Evolutionary conservation across 2,113 vertebrate species (phyloP).

Genomic region (Pagrus major): DNA sequence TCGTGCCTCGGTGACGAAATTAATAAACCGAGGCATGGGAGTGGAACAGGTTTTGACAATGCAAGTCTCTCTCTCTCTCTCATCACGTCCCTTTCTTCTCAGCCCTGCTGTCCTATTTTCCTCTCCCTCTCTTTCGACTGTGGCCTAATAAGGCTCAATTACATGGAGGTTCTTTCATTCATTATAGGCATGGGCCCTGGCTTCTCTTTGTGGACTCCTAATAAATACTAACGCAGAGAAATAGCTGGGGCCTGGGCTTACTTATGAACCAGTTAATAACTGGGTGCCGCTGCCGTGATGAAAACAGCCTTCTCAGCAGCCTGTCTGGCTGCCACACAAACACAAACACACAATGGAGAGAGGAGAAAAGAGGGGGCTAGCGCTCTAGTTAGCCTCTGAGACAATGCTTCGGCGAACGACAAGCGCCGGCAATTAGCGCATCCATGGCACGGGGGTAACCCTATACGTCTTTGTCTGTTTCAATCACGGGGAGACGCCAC

Average conservation of each 20-base stretch:
- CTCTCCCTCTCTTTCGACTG: slow-evolving; percentile 74
- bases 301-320: slow-evolving; percentile 91
- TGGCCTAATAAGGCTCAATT: slow-evolving; percentile 93
- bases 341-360: slow-evolving; percentile 86
- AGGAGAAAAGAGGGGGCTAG: slow-evolving; percentile 80
- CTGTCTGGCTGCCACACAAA: slow-evolving; percentile 87
- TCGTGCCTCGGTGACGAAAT: slow-evolving; percentile 80
- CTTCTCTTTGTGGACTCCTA: slow-evolving; percentile 90
- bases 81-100: slow-evolving; percentile 75
- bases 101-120: slow-evolving; percentile 71
- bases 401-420: slow-evolving; percentile 92
- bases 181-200: slow-evolving; percentile 90
- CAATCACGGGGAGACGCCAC: slow-evolving; percentile 89
- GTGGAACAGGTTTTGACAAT: slow-evolving; percentile 81
- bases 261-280: slow-evolving; percentile 97
- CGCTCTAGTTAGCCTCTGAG: slow-evolving; percentile 91
- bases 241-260: slow-evolving; percentile 91
- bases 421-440: slow-evolving; percentile 95
- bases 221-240: slow-evolving; percentile 92
- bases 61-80: slow-evolving; percentile 73
- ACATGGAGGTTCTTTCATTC: slow-evolving; percentile 90
- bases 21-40: slow-evolving; percentile 80
- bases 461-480: slow-evolving; percentile 97
- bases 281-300: slow-evolving; percentile 84
- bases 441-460: slow-evolving; percentile 90